Evolutionary conservation across 1,140 invertebrate genomes (phyloP), one percentile per base, ranked within the genome.

Genomic region (Vanessa atalanta): DNA sequence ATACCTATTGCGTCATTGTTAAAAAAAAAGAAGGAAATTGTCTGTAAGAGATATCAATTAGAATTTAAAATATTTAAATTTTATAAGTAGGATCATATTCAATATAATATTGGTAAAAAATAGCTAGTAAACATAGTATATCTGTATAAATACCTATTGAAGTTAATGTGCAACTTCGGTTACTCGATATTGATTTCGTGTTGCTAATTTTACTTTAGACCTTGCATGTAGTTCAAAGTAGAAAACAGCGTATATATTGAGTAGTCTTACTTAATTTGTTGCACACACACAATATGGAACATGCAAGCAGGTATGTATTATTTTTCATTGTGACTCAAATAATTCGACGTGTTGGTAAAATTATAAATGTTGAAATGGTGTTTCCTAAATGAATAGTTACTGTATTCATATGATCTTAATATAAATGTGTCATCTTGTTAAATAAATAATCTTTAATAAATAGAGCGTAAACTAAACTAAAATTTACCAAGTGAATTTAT

Each of bases 401-500:
- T 1, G 37, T 43, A 6, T 31, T 31, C 6, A 11, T 9, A 43
- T 31, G 26, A 31, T 11, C 37, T 43, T 43, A 43, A 43, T 11
- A 43, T 9, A 9, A 43, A 43, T 43, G 37, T 43, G 37, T 43
- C 37, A 43, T 9, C 3, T 43, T 8, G 7, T 11, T 5, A 43
- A 43, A 43, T 43, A 43, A 43, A 43, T 9, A 43, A 43, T 43
- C 37, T 2, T 43, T 43, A 79, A 78, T 79, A 84, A 80, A 75
- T 79, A 74, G 65, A 78, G 77, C 76, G 80, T 80, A 82, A 82
- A 82, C 80, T 69, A 31, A 31, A 31, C 6, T 31, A 31, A 31
- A 31, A 31, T 31, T 31, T 31, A 31, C 26, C 26, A 75, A 79
- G 76, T 77, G 73, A 82, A 80, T 82, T 75, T 68, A 60, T 65